phyloP scores from a whole-genome alignment of 2,888 invertebrate species.

The Monochamus alternatus region DNA sequence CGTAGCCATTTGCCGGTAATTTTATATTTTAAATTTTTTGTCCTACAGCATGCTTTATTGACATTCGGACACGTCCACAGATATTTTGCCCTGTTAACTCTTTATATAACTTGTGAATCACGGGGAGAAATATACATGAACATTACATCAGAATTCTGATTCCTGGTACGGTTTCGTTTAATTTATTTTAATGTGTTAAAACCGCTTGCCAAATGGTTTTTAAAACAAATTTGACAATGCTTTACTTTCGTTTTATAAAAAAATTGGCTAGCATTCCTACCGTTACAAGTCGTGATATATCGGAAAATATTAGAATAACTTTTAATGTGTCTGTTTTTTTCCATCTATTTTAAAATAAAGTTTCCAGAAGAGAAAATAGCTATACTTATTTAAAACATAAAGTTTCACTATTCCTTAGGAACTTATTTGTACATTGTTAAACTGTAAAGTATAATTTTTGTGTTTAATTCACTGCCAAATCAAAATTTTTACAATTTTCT shows the following conservation, averaged over 20 bases:
- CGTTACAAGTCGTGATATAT: neutral
- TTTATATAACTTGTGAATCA: neutral
- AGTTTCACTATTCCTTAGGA: too few species aligned
- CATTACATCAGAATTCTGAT: neutral
- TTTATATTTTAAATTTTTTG: conserved; percentile 7
- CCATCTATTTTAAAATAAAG: too few species aligned
- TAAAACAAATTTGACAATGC: conserved; percentile 1
- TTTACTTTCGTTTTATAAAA: neutral
- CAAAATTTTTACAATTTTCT: too few species aligned
- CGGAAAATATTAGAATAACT: neutral
- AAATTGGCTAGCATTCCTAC: neutral
- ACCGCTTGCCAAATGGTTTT: conserved; percentile 13
- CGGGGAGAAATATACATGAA: neutral
- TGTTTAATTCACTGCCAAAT: too few species aligned
- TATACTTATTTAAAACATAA: too few species aligned
- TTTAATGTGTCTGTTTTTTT: too few species aligned
- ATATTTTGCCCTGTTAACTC: too few species aligned
- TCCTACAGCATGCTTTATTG: conserved; percentile 3
- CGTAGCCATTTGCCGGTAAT: conserved; percentile 25
- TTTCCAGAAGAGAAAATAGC: too few species aligned
- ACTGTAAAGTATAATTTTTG: too few species aligned
- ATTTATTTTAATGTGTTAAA: neutral
- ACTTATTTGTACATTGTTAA: too few species aligned
- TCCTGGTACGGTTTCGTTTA: neutral
- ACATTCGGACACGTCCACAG: conserved; percentile 17